phyloP scores from a whole-genome alignment of 2,888 invertebrate species.

The Deilephila elpenor region DNA sequence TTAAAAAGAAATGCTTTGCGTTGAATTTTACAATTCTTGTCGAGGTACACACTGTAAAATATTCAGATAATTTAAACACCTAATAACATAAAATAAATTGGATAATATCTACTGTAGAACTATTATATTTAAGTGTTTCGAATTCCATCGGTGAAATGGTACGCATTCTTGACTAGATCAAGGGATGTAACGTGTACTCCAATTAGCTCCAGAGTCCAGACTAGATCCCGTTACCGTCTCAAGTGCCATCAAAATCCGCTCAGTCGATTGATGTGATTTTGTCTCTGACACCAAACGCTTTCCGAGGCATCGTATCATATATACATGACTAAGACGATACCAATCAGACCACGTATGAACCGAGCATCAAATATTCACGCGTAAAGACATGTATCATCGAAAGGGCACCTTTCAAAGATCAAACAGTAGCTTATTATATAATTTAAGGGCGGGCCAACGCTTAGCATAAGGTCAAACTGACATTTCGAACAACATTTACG shows the following conservation, averaged over 20 bases:
- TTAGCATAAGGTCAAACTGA: constrained; percentile 84
- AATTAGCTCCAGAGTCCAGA: background rate
- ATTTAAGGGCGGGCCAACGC: constrained; percentile 66
- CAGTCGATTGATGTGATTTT: constrained; percentile 13
- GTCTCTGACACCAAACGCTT: background rate
- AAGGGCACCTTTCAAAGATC: constrained; percentile 77
- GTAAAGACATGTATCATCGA: constrained; percentile 70
- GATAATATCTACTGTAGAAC: too few relatives aligned
- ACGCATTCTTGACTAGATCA: background rate
- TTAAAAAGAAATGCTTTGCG: background rate
- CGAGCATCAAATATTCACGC: constrained; percentile 25
- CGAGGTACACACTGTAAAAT: too few relatives aligned
- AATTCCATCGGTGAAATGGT: background rate
- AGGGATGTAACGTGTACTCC: background rate
- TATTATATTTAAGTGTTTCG: background rate
- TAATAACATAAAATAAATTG: too few relatives aligned
- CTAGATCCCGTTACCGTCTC: background rate
- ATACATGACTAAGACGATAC: background rate
- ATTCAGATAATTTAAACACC: too few relatives aligned
- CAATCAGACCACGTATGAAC: constrained; percentile 6
- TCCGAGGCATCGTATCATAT: background rate
- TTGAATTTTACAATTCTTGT: background rate
- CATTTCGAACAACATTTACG: constrained; percentile 79
- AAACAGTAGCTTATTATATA: constrained; percentile 68
- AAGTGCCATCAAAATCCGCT: constrained; percentile 1